These are phyloP conservation scores for Hafferia zeledoni DNA, from an alignment of 2,797 vertebrate species.

Conservation along the genomic window DNA sequence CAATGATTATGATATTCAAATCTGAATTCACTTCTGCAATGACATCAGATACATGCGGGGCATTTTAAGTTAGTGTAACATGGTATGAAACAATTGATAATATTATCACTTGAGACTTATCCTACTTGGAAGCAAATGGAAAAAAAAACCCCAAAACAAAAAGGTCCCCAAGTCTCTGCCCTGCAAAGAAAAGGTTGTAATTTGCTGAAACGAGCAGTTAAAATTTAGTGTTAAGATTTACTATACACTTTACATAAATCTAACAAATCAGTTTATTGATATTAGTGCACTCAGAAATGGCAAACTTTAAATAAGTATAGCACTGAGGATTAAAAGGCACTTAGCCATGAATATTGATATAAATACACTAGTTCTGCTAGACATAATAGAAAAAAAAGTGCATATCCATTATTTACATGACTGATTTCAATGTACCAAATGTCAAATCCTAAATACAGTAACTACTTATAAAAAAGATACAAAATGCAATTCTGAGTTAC, in stretches of 20 bases:
- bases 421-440: not conserved
- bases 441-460: not conserved
- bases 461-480: not conserved
- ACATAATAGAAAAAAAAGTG: not conserved
- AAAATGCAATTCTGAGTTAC: not conserved
- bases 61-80: conserved; percentile 3
- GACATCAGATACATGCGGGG: not conserved
- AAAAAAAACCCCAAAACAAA: not conserved
- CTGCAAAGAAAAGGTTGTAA: not conserved
- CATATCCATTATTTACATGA: not conserved
- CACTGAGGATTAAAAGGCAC: conserved; percentile 11
- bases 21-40: not conserved
- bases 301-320: not conserved
- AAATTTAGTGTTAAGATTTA: not conserved
- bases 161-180: rapidly evolving
- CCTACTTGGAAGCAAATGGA: not conserved
- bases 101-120: not conserved
- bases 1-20: not conserved
- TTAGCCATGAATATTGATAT: not conserved
- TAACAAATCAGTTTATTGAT: not conserved
- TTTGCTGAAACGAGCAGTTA: not conserved
- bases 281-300: not conserved
- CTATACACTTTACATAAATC: not conserved
- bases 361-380: not conserved
- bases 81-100: not conserved